Percentiles rank a stretch among this genome's conserved stretches.
Evolutionary conservation across 2,888 invertebrate species (phyloP).

Genomic region (Tetrapedia diversipes): DNA sequence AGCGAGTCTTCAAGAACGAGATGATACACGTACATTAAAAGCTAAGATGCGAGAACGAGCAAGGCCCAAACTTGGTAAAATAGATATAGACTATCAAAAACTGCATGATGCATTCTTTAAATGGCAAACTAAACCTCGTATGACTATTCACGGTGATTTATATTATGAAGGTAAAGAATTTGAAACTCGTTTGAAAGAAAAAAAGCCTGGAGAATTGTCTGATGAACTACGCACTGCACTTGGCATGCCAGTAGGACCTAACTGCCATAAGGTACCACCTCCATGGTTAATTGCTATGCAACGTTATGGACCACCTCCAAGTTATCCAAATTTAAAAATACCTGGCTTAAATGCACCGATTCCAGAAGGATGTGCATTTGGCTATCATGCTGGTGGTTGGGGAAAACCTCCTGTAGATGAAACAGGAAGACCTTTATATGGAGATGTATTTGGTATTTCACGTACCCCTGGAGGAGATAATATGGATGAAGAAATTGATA

Average conservation of each 20-base stretch:
- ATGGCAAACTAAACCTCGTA: constrained; percentile 99
- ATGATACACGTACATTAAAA: constrained; percentile 96
- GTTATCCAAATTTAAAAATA: constrained; percentile 99
- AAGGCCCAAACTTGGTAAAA: constrained; percentile 98
- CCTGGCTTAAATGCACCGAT: constrained; percentile 99
- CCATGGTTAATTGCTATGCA: constrained; percentile 99
- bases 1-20: constrained; percentile 98
- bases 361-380: constrained; percentile 98
- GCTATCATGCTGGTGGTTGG: constrained; percentile 99
- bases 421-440: constrained; percentile 98
- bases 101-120: constrained; percentile 99
- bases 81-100: constrained; percentile 99
- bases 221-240: constrained; percentile 98
- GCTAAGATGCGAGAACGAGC: constrained; percentile 99
- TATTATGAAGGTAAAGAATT: constrained; percentile 99
- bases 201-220: constrained; percentile 98
- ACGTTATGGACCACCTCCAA: constrained; percentile 99
- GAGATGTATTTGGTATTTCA: constrained; percentile 97
- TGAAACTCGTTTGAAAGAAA: constrained; percentile 98
- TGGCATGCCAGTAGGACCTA: constrained; percentile 99
- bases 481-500: constrained; percentile 93
- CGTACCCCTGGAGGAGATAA: constrained; percentile 88
- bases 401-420: constrained; percentile 99
- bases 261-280: constrained; percentile 95
- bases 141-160: constrained; percentile 99